phyloP scores from a whole-genome alignment of 2,888 invertebrate genomes.

The Phragmatobia fuliginosa region DNA sequence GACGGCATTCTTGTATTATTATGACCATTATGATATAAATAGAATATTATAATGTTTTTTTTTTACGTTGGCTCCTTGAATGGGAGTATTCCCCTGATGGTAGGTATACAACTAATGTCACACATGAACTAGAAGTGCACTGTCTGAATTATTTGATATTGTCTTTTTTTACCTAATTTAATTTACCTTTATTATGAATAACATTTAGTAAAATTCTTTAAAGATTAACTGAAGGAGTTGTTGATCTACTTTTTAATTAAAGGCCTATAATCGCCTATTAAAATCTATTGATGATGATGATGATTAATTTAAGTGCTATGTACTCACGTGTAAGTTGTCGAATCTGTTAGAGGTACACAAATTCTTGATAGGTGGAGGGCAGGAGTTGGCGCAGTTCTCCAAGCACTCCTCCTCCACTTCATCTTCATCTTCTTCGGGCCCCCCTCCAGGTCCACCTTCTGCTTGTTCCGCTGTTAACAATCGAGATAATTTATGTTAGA shows the following conservation, averaged over 20 bases:
- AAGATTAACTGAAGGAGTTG: too few species aligned
- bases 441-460: constrained; percentile 54
- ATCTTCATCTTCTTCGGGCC: constrained; percentile 49
- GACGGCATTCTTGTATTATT: neutral
- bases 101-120: too few species aligned
- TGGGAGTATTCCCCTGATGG: too few species aligned
- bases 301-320: neutral
- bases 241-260: too few species aligned
- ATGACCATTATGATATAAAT: too few species aligned
- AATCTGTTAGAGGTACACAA: constrained; percentile 93
- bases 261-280: too few species aligned
- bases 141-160: too few species aligned
- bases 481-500: neutral
- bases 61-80: too few species aligned
- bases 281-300: neutral
- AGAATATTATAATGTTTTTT: too few species aligned
- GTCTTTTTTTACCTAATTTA: too few species aligned
- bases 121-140: too few species aligned
- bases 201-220: too few species aligned
- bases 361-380: constrained; percentile 83
- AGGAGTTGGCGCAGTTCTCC: constrained; percentile 73
- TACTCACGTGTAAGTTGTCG: constrained; percentile 91
- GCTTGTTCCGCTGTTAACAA: constrained; percentile 49
- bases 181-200: neutral
- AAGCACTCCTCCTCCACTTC: constrained; percentile 68